These are phyloP conservation scores for Drosophila meridiana DNA, from an alignment of 2,888 invertebrate genomes.

Conservation along the genomic window DNA sequence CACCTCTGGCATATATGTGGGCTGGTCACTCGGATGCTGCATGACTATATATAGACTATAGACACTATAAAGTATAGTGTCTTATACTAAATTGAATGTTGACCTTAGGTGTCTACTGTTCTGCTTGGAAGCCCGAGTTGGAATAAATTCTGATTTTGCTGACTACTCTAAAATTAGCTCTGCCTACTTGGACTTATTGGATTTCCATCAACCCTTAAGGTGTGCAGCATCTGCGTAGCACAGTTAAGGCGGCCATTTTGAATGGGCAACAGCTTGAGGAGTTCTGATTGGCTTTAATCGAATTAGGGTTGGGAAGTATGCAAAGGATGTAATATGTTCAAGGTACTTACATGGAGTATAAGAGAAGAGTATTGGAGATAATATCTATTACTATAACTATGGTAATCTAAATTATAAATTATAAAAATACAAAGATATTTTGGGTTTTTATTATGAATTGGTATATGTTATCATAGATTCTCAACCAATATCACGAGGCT, in stretches of 20 bases:
- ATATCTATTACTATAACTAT: too few species aligned
- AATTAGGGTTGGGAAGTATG: slow-evolving; percentile 3
- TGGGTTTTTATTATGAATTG: too few species aligned
- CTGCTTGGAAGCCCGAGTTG: slow-evolving; percentile 72
- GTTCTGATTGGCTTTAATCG: slow-evolving; percentile 67
- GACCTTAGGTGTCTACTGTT: slow-evolving; percentile 61
- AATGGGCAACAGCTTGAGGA: slow-evolving; percentile 71
- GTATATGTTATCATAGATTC: too few species aligned
- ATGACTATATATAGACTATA: slow-evolving; percentile 28
- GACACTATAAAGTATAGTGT: not conserved
- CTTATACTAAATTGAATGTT: slow-evolving; percentile 26
- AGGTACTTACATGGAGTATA: not conserved
- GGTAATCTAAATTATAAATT: too few species aligned
- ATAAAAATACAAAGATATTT: too few species aligned
- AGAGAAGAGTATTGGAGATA: not conserved
- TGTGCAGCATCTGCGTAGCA: slow-evolving; percentile 33
- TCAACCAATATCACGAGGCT: too few species aligned
- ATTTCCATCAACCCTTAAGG: slow-evolving; percentile 61
- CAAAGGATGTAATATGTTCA: not conserved
- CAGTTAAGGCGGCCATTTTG: slow-evolving; percentile 72
- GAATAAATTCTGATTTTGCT: slow-evolving; percentile 58
- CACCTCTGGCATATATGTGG: slow-evolving; percentile 84
- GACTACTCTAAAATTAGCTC: slow-evolving; percentile 29
- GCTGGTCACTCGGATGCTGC: slow-evolving; percentile 83
- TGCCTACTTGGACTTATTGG: slow-evolving; percentile 61